Evolutionary conservation across 2,888 invertebrate genomes (phyloP).

Genomic region (Dione juno): DNA sequence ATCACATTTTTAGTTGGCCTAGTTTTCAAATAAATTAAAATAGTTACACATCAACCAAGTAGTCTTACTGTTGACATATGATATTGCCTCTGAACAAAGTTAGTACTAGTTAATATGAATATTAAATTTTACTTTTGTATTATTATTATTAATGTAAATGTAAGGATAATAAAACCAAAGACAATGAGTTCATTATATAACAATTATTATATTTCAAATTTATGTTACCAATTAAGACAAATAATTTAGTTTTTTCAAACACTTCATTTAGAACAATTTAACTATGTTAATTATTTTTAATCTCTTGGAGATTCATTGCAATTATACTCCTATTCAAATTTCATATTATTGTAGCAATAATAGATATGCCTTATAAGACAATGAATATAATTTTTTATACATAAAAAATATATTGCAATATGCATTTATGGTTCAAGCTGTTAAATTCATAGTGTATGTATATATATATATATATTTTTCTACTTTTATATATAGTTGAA

Average conservation of each 20-base stretch:
- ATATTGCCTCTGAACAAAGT: no score
- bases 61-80: no score
- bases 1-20: no score
- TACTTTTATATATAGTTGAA: not conserved
- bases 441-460: no score
- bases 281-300: not conserved
- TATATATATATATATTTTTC: not conserved
- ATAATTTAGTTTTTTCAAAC: constrained; percentile 1
- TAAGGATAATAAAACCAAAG: constrained; percentile 1
- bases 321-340: constrained; percentile 6
- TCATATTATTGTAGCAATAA: constrained; percentile 1
- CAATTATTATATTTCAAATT: constrained; percentile 4
- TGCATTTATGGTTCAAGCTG: not conserved
- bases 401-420: constrained; percentile 13
- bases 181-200: not conserved
- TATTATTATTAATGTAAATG: no score
- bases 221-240: constrained; percentile 1
- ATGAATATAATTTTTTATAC: not conserved
- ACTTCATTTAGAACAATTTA: not conserved
- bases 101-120: no score
- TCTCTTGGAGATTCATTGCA: constrained; percentile 17
- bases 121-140: no score
- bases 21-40: no score
- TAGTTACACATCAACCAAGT: no score
- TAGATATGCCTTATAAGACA: constrained; percentile 7